These are phyloP conservation scores for Morone chrysops DNA, from an alignment of 2,113 vertebrate genomes.

Conservation along the genomic window DNA sequence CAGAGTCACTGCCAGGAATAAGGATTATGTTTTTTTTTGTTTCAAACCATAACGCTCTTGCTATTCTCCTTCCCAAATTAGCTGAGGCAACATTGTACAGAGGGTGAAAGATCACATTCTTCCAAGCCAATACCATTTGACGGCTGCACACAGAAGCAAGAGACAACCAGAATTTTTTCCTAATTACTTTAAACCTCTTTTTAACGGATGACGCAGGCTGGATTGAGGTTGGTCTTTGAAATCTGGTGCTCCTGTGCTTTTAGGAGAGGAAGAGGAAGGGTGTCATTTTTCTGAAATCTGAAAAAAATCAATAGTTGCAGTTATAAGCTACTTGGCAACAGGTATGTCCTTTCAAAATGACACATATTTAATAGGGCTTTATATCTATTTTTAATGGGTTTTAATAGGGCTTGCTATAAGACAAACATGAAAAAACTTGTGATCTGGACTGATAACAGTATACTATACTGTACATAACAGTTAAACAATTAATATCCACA, in stretches of 20 bases:
- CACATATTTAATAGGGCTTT: too few relatives aligned
- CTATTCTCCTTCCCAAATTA: conserved; percentile 56
- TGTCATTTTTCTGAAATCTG: conserved; percentile 16
- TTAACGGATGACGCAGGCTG: conserved; percentile 46
- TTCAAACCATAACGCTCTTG: conserved; percentile 58
- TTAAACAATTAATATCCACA: neutral
- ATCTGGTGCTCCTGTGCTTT: conserved; percentile 3
- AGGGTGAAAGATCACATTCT: conserved; percentile 56
- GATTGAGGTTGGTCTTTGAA: conserved; percentile 29
- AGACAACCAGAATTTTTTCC: conserved; percentile 65
- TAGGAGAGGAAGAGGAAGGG: conserved; percentile 23
- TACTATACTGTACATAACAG: neutral
- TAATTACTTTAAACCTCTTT: conserved; percentile 64
- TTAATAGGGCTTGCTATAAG: too few relatives aligned
- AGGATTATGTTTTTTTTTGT: conserved; percentile 50
- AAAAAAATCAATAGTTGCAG: too few relatives aligned
- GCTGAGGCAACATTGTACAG: conserved; percentile 33
- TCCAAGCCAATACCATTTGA: conserved; percentile 52
- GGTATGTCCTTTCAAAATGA: too few relatives aligned
- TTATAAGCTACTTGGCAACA: too few relatives aligned
- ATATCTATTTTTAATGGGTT: too few relatives aligned
- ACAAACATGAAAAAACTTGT: neutral
- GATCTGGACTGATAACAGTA: too few relatives aligned
- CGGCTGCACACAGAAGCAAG: conserved; percentile 53
- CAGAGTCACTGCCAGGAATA: conserved; percentile 59